Base-by-base conservation (phyloP, 1,140 invertebrate species). In the Neodiprion pinetum region DNA sequence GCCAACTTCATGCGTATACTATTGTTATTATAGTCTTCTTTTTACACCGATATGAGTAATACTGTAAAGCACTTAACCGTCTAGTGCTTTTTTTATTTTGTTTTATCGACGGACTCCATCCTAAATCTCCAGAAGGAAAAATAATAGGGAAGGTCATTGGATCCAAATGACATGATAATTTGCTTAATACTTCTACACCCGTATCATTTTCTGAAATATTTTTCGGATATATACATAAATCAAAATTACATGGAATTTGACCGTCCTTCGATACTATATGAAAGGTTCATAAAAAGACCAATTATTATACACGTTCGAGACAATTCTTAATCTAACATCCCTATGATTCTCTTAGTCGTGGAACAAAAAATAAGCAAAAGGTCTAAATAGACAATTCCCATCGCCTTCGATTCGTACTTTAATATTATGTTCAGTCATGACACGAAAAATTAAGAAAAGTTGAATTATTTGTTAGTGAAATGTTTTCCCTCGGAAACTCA, bases 121-220 rank as follows among this genome's bases (percentile, higher is more conserved):
- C 71, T 21, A 72, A 70, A 73, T 76, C 50, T 10, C 50, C 50
- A n/a, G 50, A 40, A 17, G 23, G 74, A 50, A 75, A 75, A 12
- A 72, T 49, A 10, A 72, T 40, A 28, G 68, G 67, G 71, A 76
- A 76, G 21, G 67, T 73, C 75, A 76, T 76, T 17, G 67, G 50
- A 76, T 75, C 65, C n/a, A 48, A 47, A 70, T 72, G 49, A 61
- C 28, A 75, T 7, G 66, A 75, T 72, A 72, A 72, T 72, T 72
- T 71, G 70, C 49, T 76, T 23, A 53, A 53, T 11, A 53, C 2
- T 11, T 53, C 2, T 11, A 1, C n/a, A 53, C 50, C 50, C n/a
- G 50, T 53, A 53, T 53, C 50, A 53, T 53, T 53, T 53, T 53
- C n/a, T 53, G 50, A 10, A 17, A n/a, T 40, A 71, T 53, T 12